Percentiles rank a stretch among this genome's conserved stretches.
These are phyloP conservation scores for Lonchura striata DNA, from an alignment of 2,113 vertebrate species.

Conservation along the genomic window DNA sequence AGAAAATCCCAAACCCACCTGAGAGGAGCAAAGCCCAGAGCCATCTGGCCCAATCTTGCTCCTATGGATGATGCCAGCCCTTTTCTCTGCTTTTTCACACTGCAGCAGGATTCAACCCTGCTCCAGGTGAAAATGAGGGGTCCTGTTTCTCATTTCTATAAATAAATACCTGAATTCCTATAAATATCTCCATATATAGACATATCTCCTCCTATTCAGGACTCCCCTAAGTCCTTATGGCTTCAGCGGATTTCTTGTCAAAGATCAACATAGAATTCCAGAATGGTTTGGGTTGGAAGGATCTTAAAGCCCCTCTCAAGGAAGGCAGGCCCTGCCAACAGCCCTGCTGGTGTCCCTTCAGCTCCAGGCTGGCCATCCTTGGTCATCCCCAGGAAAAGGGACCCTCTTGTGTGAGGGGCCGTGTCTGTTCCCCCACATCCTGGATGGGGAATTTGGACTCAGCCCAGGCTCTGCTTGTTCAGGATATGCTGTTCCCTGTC, in stretches of 20 bases:
- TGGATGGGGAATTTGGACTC: neutral
- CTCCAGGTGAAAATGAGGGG: neutral
- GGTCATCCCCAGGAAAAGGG: neutral
- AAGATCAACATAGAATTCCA: neutral
- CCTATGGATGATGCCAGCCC: accelerated
- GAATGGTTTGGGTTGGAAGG: neutral
- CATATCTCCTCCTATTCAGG: neutral
- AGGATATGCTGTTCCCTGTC: neutral
- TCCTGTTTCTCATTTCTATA: neutral
- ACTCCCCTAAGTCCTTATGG: neutral
- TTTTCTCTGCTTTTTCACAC: neutral
- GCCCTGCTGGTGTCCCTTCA: neutral
- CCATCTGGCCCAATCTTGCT: neutral
- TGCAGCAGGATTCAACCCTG: neutral
- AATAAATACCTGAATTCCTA: neutral
- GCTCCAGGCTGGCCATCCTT: neutral
- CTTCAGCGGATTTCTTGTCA: neutral
- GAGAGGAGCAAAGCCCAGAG: neutral
- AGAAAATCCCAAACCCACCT: accelerated
- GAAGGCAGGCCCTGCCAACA: neutral
- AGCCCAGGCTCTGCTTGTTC: neutral
- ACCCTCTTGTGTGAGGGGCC: neutral
- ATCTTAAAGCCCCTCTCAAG: neutral
- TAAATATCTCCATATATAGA: neutral
- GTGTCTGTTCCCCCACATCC: neutral